These are phyloP conservation scores for Branchinecta lindahli DNA, from an alignment of 1,140 invertebrate genomes.

Conservation along the genomic window DNA sequence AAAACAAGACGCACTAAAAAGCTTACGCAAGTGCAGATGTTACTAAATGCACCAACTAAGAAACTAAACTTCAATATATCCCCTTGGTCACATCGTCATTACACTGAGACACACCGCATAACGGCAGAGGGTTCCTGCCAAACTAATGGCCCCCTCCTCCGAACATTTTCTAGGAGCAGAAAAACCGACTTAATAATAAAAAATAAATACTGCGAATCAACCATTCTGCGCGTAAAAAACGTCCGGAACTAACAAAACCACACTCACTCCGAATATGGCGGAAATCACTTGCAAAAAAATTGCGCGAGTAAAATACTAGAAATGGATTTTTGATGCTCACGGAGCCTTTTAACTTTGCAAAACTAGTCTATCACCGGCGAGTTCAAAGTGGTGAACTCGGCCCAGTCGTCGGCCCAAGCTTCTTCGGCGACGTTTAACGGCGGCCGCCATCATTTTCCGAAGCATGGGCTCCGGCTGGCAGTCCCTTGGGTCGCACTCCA, in stretches of 20 bases:
- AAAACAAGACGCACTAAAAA: no score
- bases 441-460: constrained; percentile 63
- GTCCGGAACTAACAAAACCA: not conserved
- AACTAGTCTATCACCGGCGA: not conserved
- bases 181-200: not conserved
- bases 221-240: not conserved
- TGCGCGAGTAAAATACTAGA: no score
- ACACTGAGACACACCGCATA: no score
- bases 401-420: not conserved
- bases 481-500: constrained; percentile 76
- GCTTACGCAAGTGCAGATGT: no score
- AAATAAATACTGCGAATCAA: not conserved
- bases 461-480: constrained; percentile 75
- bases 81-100: no score
- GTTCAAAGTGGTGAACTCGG: not conserved
- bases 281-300: not conserved
- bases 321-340: not conserved
- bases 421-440: constrained; percentile 18
- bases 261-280: not conserved
- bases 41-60: no score
- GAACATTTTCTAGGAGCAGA: not conserved
- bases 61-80: no score
- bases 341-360: not conserved
- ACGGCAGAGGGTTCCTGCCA: no score
- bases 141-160: not conserved